Conservation (phyloP, 2,797 vertebrate species). For the Anabacerthia variegaticeps region DNA sequence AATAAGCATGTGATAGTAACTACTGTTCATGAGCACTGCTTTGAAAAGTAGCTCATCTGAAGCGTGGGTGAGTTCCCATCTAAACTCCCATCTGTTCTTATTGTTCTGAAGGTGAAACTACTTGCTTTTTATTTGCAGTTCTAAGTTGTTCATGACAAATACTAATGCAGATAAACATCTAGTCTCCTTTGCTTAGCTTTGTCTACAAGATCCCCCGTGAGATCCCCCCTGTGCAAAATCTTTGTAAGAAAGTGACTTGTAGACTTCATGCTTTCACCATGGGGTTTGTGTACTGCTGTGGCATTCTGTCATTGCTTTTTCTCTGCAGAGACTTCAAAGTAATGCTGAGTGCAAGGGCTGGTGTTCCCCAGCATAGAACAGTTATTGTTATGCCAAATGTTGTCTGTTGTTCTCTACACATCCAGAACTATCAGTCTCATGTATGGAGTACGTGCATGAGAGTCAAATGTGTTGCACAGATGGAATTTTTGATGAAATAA, state of each 20-base stretch:
- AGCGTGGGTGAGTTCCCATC: background rate
- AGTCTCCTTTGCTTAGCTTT: background rate
- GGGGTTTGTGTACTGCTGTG: background rate
- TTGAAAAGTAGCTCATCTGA: background rate
- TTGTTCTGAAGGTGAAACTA: background rate
- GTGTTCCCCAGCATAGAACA: background rate
- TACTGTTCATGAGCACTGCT: rapidly evolving
- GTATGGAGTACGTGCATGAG: background rate
- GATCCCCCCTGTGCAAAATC: background rate
- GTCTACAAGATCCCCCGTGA: background rate
- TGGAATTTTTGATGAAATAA: slow-evolving; percentile 14
- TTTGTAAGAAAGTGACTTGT: background rate
- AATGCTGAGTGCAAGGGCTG: background rate
- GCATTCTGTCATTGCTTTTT: background rate
- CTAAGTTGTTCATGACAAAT: background rate
- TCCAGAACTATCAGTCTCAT: background rate
- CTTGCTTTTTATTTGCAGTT: background rate
- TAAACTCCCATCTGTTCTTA: background rate
- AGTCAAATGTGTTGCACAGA: background rate
- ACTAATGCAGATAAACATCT: background rate
- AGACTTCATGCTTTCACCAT: rapidly evolving
- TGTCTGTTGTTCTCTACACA: background rate
- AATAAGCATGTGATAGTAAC: background rate
- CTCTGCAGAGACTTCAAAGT: background rate
- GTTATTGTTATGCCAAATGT: background rate